Evolutionary conservation across 2,797 vertebrate species (phyloP), one percentile per base, ranked within the genome.

Genomic region (Iguana delicatissima): DNA sequence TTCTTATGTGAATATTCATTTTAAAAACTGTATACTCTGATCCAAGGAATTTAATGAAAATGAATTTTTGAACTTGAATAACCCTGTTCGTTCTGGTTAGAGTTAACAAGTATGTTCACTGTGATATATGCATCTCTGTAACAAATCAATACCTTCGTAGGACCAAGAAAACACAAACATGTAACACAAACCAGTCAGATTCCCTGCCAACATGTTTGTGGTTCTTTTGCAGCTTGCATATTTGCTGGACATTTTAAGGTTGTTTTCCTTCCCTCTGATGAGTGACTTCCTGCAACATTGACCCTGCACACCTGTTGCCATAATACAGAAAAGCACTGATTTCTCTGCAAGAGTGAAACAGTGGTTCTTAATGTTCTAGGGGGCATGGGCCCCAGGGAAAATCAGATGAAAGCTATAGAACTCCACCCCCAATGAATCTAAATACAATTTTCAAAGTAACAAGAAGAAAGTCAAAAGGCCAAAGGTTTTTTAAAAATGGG

Each of bases 1-100:
- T 89, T 59, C 80, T 84, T 64, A 84, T 89, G 81, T 89, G 88
- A 84, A 89, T 89, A 89, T 89, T 84, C 82, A 84, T 89, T 84
- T 79, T 77, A 79, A 32, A 84, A 77, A 84, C 57, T 8, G 72
- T 77, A 84, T 77, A 67, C 82, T 82, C 81, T 83, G 57, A 77
- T 84, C 72, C 84, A 76, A 77, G 64, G 82, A 67, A 77, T 77
- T 64, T 84, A 89, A 79, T 89, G 88, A 79, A 77, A 89, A 84
- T 84, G 73, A 84, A 77, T 87, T 80, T 67, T 22, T 84, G 69
- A 84, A 89, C 69, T 89, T 84, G 13, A 84, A 89, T 89, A 89
- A 67, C 81, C 67, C 57, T 64, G 74, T 38, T 76, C 20, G 73
- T 67, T 84, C 88, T 32, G 64, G 73, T 64, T 77, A 64, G 50